Evolutionary conservation across 2,797 vertebrate species (phyloP), one percentile per base, ranked within the genome.

Genomic region (Rhinophrynus dorsalis): DNA sequence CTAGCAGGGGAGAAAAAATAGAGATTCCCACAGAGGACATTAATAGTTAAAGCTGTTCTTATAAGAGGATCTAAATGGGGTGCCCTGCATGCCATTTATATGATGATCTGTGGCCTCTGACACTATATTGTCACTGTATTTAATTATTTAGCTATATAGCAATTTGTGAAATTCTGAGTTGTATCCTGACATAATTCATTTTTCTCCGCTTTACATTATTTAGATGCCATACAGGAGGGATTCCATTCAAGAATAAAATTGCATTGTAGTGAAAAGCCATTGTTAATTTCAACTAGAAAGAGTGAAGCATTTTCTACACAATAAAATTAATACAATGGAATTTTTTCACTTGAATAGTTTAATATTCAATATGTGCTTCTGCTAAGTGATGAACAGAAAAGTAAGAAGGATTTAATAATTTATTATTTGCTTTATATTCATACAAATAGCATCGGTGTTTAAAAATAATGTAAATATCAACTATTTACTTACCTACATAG

Each of bases 221-320:
- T 47, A 66, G 23, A 33, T 55, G 55, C 44, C 45, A 58, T 54
- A 21, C 70, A 60, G 62, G 70, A 67, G 70, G 70, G 70, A 60
- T 73, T 73, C 62, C 47, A 26, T 73, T 55, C 55, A 73, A 66
- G 62, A 59, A 59, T 44, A 35, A 73, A 45, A 60, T 60, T 66
- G 35, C 47, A 73, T 73, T 66, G 55, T 60, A 66, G 62, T 73
- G 55, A 67, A 64, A 67, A 67, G 55, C 37, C 47, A 66, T 67
- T 73, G 70, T 73, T 66, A 60, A 40, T 55, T 20, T 60, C 55
- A 66, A 66, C 70, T 67, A 73, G 66, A 73, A 66, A 73, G 66
- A 73, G 62, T 60, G 45, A 73, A 67, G 23, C 55, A 51, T 54
- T 72, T 65, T 44, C 58, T 55, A 32, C 42, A 54, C 56, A 37